Percentiles rank a stretch among this genome's conserved stretches.
phyloP scores from a whole-genome alignment of 2,113 vertebrate genomes.

The Empidonax alnorum region DNA sequence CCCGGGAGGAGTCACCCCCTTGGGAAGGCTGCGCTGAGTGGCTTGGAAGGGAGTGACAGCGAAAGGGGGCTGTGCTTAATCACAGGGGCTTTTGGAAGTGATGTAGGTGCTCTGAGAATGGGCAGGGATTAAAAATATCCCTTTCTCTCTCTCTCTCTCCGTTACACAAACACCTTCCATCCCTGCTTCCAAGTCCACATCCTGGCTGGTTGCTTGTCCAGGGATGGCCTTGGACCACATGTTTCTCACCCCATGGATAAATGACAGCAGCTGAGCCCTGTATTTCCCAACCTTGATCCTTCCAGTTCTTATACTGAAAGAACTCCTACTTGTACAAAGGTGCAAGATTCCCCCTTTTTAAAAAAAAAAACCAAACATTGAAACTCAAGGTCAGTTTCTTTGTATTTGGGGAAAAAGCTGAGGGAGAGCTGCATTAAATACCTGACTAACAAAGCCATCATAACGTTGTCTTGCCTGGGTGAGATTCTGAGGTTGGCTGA shows the following conservation, averaged over 20 bases:
- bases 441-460: background rate
- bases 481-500: background rate
- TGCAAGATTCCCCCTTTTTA: background rate
- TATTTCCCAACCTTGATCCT: background rate
- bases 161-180: accelerated
- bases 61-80: background rate
- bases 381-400: background rate
- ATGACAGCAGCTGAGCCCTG: background rate
- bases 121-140: background rate
- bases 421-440: background rate
- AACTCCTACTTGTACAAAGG: background rate
- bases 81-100: background rate
- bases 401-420: background rate
- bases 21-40: background rate
- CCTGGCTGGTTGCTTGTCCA: background rate
- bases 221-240: background rate
- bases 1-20: background rate
- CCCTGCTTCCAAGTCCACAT: accelerated
- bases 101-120: background rate
- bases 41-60: background rate
- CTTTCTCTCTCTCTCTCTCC: background rate
- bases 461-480: background rate
- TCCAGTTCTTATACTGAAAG: background rate
- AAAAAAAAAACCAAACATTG: background rate
- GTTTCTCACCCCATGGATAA: background rate